Conservation (phyloP, 2,113 vertebrate genomes). For the Suncus etruscus region DNA sequence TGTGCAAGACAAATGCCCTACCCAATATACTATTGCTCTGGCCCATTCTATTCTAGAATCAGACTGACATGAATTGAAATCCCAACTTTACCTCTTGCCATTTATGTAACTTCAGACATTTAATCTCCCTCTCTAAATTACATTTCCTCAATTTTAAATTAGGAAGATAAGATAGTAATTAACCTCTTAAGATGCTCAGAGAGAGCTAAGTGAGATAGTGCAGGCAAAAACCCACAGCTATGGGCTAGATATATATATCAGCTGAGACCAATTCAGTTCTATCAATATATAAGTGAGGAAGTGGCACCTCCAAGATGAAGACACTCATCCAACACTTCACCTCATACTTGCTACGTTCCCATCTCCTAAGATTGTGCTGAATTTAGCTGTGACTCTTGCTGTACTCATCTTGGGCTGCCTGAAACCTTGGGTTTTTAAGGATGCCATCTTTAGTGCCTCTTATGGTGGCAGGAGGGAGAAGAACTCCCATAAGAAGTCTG, state of each 20-base stretch:
- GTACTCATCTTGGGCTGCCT: background rate
- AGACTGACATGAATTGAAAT: too few species aligned
- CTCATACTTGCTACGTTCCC: background rate
- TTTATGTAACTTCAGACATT: background rate
- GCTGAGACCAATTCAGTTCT: background rate
- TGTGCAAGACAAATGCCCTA: too few species aligned
- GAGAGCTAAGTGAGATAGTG: background rate
- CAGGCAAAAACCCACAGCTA: background rate
- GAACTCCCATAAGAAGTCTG: background rate
- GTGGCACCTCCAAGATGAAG: background rate
- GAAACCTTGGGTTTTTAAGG: background rate
- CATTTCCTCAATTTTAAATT: background rate
- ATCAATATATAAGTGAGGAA: background rate
- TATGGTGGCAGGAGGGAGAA: background rate
- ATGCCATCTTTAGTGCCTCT: background rate
- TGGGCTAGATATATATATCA: background rate
- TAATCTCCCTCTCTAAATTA: background rate
- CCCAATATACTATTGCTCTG: too few species aligned
- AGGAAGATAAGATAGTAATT: background rate
- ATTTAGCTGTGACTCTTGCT: background rate
- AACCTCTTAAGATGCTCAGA: background rate
- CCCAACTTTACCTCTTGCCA: background rate
- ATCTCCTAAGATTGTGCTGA: background rate
- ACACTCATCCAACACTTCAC: background rate
- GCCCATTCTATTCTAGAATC: too few species aligned